phyloP scores from a whole-genome alignment of 2,113 vertebrate species.

The Phaethon lepturus region DNA sequence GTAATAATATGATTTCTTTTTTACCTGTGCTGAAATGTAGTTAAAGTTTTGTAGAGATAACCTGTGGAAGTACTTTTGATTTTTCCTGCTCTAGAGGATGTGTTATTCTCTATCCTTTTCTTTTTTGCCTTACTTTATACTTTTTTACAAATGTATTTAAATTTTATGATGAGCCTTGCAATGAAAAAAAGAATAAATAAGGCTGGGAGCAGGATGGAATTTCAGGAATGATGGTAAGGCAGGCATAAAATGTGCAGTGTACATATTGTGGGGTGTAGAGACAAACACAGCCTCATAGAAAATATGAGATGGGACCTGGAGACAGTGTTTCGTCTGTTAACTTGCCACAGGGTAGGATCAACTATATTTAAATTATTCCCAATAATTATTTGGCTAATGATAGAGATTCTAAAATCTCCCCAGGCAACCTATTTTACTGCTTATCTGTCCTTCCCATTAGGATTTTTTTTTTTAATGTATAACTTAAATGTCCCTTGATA shows the following conservation, averaged over 20 bases:
- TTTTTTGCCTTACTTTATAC: background rate
- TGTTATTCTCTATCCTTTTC: background rate
- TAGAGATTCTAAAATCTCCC: conserved; percentile 33
- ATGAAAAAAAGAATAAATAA: background rate
- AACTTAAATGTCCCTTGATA: conserved; percentile 47
- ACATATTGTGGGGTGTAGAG: background rate
- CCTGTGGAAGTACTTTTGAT: background rate
- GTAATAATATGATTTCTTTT: background rate
- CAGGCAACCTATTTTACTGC: conserved; percentile 26
- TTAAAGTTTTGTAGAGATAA: background rate
- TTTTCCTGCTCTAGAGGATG: background rate
- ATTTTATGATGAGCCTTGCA: background rate
- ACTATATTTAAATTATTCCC: conserved; percentile 44
- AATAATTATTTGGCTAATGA: conserved; percentile 54
- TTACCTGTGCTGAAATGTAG: background rate
- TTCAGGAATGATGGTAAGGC: background rate
- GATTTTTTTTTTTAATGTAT: background rate
- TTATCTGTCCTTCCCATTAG: conserved; percentile 37
- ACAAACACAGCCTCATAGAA: background rate
- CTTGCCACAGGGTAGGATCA: background rate
- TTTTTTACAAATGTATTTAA: background rate
- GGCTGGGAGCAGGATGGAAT: background rate
- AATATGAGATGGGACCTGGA: background rate
- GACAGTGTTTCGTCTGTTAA: background rate
- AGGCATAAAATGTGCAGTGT: background rate